Percentiles rank a stretch among this genome's conserved stretches.
Evolutionary conservation across 2,797 vertebrate species (phyloP).

Genomic region (Alosa sapidissima): DNA sequence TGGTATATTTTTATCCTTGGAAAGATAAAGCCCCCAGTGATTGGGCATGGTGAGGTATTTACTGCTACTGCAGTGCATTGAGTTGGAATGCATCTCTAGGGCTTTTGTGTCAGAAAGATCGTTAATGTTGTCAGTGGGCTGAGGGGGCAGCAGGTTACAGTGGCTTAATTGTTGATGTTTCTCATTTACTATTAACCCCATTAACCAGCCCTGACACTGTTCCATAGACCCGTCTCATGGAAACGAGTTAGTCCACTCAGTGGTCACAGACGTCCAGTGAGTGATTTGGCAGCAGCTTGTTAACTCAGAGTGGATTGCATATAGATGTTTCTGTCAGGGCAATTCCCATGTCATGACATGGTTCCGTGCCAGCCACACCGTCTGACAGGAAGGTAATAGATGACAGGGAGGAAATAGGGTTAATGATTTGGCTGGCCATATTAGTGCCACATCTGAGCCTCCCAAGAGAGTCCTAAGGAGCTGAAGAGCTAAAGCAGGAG

Average conservation of each 20-base stretch:
- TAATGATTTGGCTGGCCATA: slow-evolving; percentile 16
- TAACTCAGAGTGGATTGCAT: slow-evolving; percentile 33
- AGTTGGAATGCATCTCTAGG: background rate
- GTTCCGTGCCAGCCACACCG: slow-evolving; percentile 1
- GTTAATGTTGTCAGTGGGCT: background rate
- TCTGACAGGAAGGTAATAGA: slow-evolving; percentile 28
- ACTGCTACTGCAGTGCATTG: background rate
- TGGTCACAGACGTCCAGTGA: background rate
- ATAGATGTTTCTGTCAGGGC: slow-evolving; percentile 18
- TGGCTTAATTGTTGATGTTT: background rate
- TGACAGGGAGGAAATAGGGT: slow-evolving; percentile 23
- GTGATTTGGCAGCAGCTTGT: slow-evolving; percentile 9
- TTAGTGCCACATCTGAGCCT: slow-evolving; percentile 22
- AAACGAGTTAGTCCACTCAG: background rate
- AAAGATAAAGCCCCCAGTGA: background rate
- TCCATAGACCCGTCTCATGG: background rate
- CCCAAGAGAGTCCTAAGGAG: slow-evolving; percentile 1
- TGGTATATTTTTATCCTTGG: background rate
- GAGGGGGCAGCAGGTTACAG: background rate
- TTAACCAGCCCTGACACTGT: background rate
- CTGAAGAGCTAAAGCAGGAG: background rate
- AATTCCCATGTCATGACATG: background rate
- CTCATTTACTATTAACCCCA: background rate
- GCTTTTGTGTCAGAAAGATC: background rate
- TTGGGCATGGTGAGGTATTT: background rate